phyloP scores from a whole-genome alignment of 1,140 invertebrate species.

The Heliconius himera region DNA sequence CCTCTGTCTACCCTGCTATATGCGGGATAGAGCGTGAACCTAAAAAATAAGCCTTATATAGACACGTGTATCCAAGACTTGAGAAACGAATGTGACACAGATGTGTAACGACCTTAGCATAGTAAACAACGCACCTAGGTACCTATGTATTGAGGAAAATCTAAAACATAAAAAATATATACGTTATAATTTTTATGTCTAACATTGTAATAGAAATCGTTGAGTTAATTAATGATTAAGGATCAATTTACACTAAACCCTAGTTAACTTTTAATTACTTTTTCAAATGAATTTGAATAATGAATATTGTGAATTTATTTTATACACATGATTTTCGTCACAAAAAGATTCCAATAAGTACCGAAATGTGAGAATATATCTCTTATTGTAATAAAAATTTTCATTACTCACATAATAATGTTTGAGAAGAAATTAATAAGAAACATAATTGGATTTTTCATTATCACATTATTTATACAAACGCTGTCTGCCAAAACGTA shows the following conservation, averaged over 20 bases:
- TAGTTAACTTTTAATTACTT: background rate
- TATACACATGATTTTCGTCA: too few relatives aligned
- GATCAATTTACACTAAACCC: too few relatives aligned
- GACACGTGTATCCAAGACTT: background rate
- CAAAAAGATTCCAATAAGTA: too few relatives aligned
- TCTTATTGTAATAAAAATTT: background rate
- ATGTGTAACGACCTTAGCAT: slow-evolving; percentile 6
- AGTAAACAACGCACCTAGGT: background rate
- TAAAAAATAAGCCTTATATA: background rate
- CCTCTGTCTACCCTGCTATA: too few relatives aligned
- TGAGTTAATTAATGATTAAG: too few relatives aligned
- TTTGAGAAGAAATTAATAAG: background rate
- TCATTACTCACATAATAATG: background rate
- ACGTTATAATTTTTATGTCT: too few relatives aligned
- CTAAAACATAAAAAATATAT: background rate
- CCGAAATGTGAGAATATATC: too few relatives aligned
- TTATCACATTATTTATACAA: background rate
- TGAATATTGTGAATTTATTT: too few relatives aligned
- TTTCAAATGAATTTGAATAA: too few relatives aligned
- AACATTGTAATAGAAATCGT: too few relatives aligned
- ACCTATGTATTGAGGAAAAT: background rate
- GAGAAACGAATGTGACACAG: slow-evolving; percentile 8
- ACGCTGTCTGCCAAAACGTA: background rate
- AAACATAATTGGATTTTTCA: background rate
- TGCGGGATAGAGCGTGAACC: too few relatives aligned